Evolutionary conservation across 2,113 vertebrate genomes (phyloP), one percentile per base, ranked within the genome.

Genomic region (Silurus asotus): DNA sequence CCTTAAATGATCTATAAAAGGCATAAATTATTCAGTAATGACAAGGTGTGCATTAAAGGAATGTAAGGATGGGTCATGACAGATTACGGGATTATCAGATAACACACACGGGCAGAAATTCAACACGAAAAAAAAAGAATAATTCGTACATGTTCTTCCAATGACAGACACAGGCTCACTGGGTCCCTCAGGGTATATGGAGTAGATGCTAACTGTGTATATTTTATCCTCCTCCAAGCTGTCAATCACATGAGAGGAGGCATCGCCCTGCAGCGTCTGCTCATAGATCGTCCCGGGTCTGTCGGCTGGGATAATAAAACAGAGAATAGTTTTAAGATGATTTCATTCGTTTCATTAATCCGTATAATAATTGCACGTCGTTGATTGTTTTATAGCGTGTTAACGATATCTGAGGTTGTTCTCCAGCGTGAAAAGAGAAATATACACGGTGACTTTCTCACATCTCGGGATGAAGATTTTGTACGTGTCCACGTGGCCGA

Each of bases 401-500:
- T 25, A 76, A 1, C 5, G 19, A 51, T 1, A 49, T 74, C 45
- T 0, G 13, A 6, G 37, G 67, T 45, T 4, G 15, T 53, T 76
- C 3, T 76, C 23, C 0, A 55, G 14, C 8, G 20, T 51, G 37
- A 11, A 3, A 81, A 62, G 55, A 1, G n/a, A 3, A 28, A 65
- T 64, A 65, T 64, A 37, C 25, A 28, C 8, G 5, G 65, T 67
- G 6, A 61, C 56, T 45, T 51, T 83, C 95, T 92, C 91, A 98
- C 97, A 90, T 95, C 94, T 94, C 10, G 96, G 96, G 82, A 98
- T 94, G 91, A 94, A 95, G 92, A 97, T 94, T 92, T 96, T 96
- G 91, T 96, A 97, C 85, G 94, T 94, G 5, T 94, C 86, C 51
- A 96, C 90, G 58, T 95, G 96, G 62, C 93, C 96, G 0, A 93